Evolutionary conservation across 2,113 vertebrate genomes (phyloP), one percentile per base, ranked within the genome.

Genomic region (Pomatorhinus ruficollis): DNA sequence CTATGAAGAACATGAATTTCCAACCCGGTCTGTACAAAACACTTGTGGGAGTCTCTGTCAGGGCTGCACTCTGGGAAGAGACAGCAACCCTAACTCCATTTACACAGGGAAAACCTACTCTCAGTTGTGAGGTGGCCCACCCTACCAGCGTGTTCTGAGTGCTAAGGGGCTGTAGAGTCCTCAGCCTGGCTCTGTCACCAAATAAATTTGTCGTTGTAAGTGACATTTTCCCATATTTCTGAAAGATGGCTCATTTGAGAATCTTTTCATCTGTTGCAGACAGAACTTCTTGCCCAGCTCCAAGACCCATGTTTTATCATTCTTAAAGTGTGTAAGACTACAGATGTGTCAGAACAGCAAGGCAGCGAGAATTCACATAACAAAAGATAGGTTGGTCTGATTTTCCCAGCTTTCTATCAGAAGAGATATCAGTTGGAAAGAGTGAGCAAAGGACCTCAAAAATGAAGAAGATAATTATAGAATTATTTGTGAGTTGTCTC

Each of bases 81-180:
- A 10, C 31, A 61, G 15, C 20, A 76, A 61, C 9, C 6, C 16
- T 31, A 65, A 16, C 4, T 33, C 28, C 16, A 69, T 45, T 33
- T 66, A 30, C 50, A 25, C 5, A 23, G 11, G 25, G 23, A 59
- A 84, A 30, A 56, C 5, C 23, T 59, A 7, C 27, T 44, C 11
- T 63, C 0, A 0, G 2, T 31, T 64, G 4, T 9, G 28, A 64
- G 25, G n/a, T 11, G 5, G 5, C 12, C 59, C 12, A 23, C 35
- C 27, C 49, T 33, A 30, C 11, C 17, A 56, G 8, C 0, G 0
- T 1, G 0, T 77, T 87, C 44, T 5, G 10, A 50, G 23, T 23
- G 17, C 24, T 81, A 40, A 72, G 45, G 20, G 11, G 16, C 10
- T 2, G 1, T 16, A 37, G 15, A 37, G 28, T 53, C 21, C 13